Conservation (phyloP, 1,140 invertebrate genomes). For the Lasioglossum baleicum region DNA sequence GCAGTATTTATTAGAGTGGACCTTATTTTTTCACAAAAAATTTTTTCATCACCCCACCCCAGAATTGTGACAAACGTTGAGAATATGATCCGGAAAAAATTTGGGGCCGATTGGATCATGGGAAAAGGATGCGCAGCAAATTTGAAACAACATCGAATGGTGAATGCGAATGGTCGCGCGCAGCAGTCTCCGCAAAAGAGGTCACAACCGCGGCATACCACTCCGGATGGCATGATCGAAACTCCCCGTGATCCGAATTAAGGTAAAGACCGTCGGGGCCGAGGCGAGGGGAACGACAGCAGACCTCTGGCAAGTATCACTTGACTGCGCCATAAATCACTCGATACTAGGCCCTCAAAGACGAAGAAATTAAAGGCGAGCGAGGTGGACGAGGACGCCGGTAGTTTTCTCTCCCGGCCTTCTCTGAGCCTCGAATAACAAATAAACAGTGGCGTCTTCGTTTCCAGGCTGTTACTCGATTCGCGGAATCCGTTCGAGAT, state of each 20-base stretch:
- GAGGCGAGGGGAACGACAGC: neutral
- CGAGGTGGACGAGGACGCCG: constrained; percentile 14
- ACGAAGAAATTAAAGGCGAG: constrained; percentile 38
- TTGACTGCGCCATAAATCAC: constrained; percentile 55
- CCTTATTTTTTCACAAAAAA: too few relatives aligned
- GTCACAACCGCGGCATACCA: neutral
- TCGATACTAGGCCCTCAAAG: constrained; percentile 45
- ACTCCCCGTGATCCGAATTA: constrained; percentile 29
- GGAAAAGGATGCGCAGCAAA: too few relatives aligned
- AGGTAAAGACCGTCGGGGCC: neutral
- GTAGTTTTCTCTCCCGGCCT: constrained; percentile 13
- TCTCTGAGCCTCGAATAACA: constrained; percentile 35
- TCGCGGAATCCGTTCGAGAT: constrained; percentile 23
- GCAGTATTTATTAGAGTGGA: too few relatives aligned
- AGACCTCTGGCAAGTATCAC: constrained; percentile 50
- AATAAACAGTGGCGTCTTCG: constrained; percentile 44
- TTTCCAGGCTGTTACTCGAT: constrained; percentile 21
- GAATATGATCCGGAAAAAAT: too few relatives aligned
- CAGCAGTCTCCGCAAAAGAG: neutral
- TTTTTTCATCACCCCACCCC: too few relatives aligned
- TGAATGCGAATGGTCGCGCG: too few relatives aligned
- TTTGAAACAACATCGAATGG: too few relatives aligned
- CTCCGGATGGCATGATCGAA: constrained; percentile 16
- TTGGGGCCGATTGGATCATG: too few relatives aligned
- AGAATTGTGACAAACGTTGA: too few relatives aligned